phyloP scores from a whole-genome alignment of 2,888 invertebrate genomes.

The Branchellion lobata region DNA sequence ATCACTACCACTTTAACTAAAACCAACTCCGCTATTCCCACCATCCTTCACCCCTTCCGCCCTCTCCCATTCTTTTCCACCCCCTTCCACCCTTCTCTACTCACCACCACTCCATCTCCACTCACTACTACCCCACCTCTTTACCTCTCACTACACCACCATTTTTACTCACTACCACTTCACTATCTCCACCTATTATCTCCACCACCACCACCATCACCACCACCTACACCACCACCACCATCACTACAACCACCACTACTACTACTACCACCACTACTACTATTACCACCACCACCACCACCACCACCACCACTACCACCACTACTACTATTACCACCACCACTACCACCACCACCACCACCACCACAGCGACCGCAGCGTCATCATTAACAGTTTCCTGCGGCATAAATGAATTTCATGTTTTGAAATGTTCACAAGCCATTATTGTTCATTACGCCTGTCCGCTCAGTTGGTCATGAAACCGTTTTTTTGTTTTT shows the following conservation, averaged over 20 bases:
- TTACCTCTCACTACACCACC: no score
- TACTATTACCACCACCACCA: background rate
- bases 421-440: background rate
- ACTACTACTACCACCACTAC: background rate
- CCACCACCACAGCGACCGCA: slow-evolving; percentile 38
- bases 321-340: slow-evolving; percentile 26
- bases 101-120: no score
- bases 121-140: no score
- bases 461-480: background rate
- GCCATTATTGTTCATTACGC: slow-evolving; percentile 8
- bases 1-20: background rate
- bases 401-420: background rate
- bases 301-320: background rate
- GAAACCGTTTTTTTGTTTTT: no score
- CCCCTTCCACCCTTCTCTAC: no score
- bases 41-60: no score
- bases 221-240: background rate
- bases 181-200: no score
- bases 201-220: no score
- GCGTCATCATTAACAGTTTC: slow-evolving; percentile 32
- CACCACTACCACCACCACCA: slow-evolving; percentile 41
- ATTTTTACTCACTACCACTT: no score
- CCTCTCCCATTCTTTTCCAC: no score
- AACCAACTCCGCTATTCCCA: background rate
- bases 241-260: slow-evolving; percentile 3